Percentiles rank a stretch among this genome's conserved stretches.
These are phyloP conservation scores for Sparidentex hasta DNA, from an alignment of 2,797 vertebrate species.

Conservation along the genomic window DNA sequence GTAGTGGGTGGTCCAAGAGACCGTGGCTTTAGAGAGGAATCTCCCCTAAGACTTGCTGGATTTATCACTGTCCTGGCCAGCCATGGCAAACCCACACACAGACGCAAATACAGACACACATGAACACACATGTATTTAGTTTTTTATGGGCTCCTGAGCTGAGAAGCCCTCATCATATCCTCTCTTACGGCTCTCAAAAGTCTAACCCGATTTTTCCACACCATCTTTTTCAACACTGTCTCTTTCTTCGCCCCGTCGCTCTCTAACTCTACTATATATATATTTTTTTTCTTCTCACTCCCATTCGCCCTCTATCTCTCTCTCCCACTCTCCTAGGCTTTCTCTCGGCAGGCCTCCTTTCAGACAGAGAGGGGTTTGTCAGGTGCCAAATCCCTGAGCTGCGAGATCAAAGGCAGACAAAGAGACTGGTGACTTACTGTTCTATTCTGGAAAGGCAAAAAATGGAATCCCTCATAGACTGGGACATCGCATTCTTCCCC, in stretches of 20 bases:
- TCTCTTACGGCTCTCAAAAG: slow-evolving; percentile 51
- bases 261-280: slow-evolving; percentile 37
- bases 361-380: slow-evolving; percentile 79
- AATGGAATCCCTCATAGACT: slow-evolving; percentile 81
- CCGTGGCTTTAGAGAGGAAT: slow-evolving; percentile 74
- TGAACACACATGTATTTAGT: slow-evolving; percentile 65
- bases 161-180: slow-evolving; percentile 58
- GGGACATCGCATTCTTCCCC: slow-evolving; percentile 79
- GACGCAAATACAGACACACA: slow-evolving; percentile 64
- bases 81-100: slow-evolving; percentile 66
- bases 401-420: slow-evolving; percentile 83
- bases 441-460: slow-evolving; percentile 82
- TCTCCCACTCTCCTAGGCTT: slow-evolving; percentile 53
- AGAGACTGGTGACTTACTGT: slow-evolving; percentile 84
- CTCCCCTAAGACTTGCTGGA: slow-evolving; percentile 77
- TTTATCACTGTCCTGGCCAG: slow-evolving; percentile 75
- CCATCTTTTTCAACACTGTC: slow-evolving; percentile 44
- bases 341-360: slow-evolving; percentile 76
- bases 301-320: slow-evolving; percentile 51
- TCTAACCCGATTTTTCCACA: slow-evolving; percentile 63
- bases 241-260: slow-evolving; percentile 34
- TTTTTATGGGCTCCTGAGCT: slow-evolving; percentile 62
- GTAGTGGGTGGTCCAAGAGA: slow-evolving; percentile 77
- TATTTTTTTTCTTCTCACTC: slow-evolving; percentile 36
- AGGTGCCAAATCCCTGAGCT: slow-evolving; percentile 82